Percentiles rank a stretch among this genome's conserved stretches.
These are phyloP conservation scores for Macaca nemestrina DNA, from an alignment of 2,113 vertebrate genomes.

Conservation along the genomic window DNA sequence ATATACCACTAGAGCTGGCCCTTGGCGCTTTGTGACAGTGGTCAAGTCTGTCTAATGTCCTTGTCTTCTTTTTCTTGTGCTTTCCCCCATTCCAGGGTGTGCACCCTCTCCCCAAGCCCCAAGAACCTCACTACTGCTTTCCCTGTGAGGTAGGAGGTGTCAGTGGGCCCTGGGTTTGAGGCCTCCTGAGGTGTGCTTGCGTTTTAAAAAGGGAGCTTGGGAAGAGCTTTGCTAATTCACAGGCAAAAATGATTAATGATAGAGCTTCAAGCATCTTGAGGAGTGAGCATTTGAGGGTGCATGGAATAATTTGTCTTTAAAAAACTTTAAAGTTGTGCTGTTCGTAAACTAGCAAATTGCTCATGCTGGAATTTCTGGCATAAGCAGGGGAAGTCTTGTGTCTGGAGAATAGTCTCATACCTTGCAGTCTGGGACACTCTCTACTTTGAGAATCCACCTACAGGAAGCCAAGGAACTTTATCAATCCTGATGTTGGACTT, in stretches of 20 bases:
- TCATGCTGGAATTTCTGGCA: neutral
- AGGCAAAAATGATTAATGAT: neutral
- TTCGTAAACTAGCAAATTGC: neutral
- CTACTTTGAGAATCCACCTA: neutral
- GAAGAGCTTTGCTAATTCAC: conserved; percentile 36
- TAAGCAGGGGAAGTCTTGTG: neutral
- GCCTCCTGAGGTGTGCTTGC: neutral
- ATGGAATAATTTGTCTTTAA: neutral
- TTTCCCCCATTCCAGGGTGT: neutral
- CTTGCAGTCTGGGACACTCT: neutral
- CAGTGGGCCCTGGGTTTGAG: neutral
- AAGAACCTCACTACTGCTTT: neutral
- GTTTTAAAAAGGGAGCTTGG: conserved; percentile 45
- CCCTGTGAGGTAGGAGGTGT: neutral
- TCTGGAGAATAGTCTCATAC: neutral
- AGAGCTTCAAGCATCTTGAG: neutral
- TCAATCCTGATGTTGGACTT: neutral
- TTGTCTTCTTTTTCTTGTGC: neutral
- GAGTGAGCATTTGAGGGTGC: neutral
- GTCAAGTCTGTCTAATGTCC: neutral
- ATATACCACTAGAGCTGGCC: neutral
- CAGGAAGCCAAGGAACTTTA: neutral
- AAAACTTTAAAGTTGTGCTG: neutral
- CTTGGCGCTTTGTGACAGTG: neutral
- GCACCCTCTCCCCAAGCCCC: neutral